Percentiles rank a stretch among this genome's conserved stretches.
Conservation (phyloP, 2,797 vertebrate genomes). For the Gymnothorax javanicus region DNA sequence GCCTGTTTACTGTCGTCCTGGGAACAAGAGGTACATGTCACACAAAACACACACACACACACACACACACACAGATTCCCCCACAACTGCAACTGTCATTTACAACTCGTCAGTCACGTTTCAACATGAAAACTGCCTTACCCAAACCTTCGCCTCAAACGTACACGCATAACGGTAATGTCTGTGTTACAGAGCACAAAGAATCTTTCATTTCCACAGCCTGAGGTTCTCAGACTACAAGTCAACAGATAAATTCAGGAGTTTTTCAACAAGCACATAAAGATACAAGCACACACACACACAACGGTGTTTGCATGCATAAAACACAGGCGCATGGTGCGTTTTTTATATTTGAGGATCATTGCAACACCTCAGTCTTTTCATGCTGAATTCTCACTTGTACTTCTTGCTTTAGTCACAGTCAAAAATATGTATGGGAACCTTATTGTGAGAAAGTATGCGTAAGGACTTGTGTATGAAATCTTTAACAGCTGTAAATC, state of each 20-base stretch:
- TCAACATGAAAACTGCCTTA: background rate
- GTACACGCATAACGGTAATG: background rate
- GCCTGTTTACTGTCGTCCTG: slow-evolving; percentile 98
- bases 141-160: background rate
- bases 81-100: background rate
- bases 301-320: background rate
- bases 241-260: too few species aligned
- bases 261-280: background rate
- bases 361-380: too few species aligned
- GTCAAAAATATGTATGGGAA: too few species aligned
- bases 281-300: background rate
- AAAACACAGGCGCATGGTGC: background rate
- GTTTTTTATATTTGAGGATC: too few species aligned
- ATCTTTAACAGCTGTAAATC: too few species aligned
- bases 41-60: background rate
- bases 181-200: background rate
- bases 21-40: background rate
- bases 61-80: too few species aligned
- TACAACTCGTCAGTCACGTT: background rate
- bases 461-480: too few species aligned
- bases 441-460: too few species aligned
- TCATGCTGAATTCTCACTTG: too few species aligned
- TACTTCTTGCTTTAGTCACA: too few species aligned
- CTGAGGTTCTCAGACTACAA: too few species aligned
- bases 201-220: too few species aligned